These are phyloP conservation scores for Hybognathus amarus DNA, from an alignment of 2,797 vertebrate genomes.

Conservation along the genomic window DNA sequence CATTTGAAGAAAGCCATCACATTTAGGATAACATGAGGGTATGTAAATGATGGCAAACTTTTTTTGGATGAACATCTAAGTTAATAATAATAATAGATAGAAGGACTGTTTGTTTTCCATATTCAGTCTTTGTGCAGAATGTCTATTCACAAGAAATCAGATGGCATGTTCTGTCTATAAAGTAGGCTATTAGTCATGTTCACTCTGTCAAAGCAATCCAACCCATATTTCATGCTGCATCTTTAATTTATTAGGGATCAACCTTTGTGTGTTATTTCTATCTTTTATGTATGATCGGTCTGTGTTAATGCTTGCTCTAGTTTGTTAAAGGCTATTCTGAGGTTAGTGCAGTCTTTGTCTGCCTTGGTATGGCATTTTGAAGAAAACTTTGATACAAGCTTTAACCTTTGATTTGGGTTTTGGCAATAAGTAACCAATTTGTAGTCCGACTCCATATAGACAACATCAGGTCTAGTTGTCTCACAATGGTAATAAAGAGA, in stretches of 20 bases:
- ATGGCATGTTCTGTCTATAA: too few species aligned
- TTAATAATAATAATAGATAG: not conserved
- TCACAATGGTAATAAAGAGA: not conserved
- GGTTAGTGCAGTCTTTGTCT: not conserved
- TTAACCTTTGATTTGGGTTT: not conserved
- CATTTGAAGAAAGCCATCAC: not conserved
- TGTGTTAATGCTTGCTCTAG: not conserved
- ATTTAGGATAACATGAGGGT: not conserved
- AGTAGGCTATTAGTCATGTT: not conserved
- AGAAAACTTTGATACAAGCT: not conserved
- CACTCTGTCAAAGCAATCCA: not conserved
- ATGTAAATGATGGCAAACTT: not conserved
- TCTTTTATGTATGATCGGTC: not conserved
- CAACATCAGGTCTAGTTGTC: not conserved
- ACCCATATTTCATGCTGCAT: not conserved
- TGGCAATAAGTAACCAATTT: not conserved
- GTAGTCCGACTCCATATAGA: not conserved
- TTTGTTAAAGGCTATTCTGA: not conserved
- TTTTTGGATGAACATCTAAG: not conserved
- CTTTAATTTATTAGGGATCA: not conserved
- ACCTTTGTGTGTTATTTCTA: not conserved
- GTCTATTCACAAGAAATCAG: constrained; percentile 11
- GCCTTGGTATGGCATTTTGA: not conserved
- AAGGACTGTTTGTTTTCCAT: not conserved
- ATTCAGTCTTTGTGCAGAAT: not conserved